These are phyloP conservation scores for Diaperis boleti DNA, from an alignment of 2,888 invertebrate species.

Conservation along the genomic window DNA sequence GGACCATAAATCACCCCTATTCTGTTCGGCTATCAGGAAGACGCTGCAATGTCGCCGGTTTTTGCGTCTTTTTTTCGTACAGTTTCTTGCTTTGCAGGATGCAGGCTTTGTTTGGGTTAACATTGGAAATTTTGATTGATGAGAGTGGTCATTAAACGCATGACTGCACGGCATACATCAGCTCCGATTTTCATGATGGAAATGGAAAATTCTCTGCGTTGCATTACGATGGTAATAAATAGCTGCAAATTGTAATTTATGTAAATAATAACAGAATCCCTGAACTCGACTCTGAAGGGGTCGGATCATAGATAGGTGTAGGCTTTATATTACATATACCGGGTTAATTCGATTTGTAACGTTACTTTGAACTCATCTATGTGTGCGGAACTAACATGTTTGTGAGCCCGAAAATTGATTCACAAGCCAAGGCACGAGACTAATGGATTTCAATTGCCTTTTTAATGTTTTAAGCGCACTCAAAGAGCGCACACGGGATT, in stretches of 20 bases:
- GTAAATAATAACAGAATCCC: constrained; percentile 41
- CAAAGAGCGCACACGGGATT: constrained; percentile 43
- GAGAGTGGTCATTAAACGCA: constrained; percentile 38
- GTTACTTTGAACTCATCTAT: constrained; percentile 56
- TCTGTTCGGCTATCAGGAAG: constrained; percentile 32
- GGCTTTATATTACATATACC: constrained; percentile 49
- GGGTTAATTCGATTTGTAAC: constrained; percentile 51
- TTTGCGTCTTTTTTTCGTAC: constrained; percentile 27
- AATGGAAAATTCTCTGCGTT: background rate
- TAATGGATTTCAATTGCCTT: constrained; percentile 57
- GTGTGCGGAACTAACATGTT: constrained; percentile 58
- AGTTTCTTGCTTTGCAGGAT: constrained; percentile 27
- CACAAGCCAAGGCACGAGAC: constrained; percentile 53
- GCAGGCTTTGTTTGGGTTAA: constrained; percentile 38
- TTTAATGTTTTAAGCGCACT: constrained; percentile 54
- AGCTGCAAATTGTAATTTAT: constrained; percentile 36
- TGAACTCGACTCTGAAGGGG: constrained; percentile 27
- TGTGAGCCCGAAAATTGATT: constrained; percentile 54
- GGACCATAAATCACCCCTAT: constrained; percentile 31
- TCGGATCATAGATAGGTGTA: constrained; percentile 37
- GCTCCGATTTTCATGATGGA: background rate
- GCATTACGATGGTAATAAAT: constrained; percentile 16
- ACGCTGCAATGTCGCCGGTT: constrained; percentile 27
- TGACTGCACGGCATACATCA: constrained; percentile 22
- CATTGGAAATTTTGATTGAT: constrained; percentile 40